Conservation (phyloP, 1,140 invertebrate genomes). For the Neodiprion lecontei region DNA sequence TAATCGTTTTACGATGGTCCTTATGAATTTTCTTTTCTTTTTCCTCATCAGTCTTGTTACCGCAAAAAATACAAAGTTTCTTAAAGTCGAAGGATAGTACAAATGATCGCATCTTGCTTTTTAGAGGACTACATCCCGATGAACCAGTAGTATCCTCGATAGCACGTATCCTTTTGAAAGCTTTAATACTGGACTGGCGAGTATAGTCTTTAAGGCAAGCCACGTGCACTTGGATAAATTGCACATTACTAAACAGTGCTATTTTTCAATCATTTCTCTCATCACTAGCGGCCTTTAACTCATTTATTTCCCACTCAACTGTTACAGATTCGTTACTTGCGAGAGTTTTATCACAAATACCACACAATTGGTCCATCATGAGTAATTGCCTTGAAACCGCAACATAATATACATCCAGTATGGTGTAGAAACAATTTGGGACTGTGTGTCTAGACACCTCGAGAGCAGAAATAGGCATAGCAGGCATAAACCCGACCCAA, state of each 20-base stretch:
- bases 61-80: conserved; percentile 47
- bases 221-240: background rate
- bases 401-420: background rate
- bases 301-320: background rate
- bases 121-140: background rate
- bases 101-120: background rate
- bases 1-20: background rate
- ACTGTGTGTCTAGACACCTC: background rate
- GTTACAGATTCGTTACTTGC: background rate
- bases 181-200: background rate
- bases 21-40: background rate
- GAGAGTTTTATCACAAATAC: background rate
- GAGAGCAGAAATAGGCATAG: background rate
- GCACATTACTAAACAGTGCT: background rate
- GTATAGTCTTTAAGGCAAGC: background rate
- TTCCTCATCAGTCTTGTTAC: conserved; percentile 9
- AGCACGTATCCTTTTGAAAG: background rate
- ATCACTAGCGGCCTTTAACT: background rate
- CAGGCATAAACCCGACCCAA: background rate
- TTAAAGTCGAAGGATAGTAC: conserved; percentile 39
- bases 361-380: background rate
- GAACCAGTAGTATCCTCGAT: background rate
- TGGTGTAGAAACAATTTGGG: background rate
- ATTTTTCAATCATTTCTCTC: background rate
- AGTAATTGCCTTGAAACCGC: background rate